These are phyloP conservation scores for Huso huso DNA, from an alignment of 2,797 vertebrate species.

Conservation along the genomic window DNA sequence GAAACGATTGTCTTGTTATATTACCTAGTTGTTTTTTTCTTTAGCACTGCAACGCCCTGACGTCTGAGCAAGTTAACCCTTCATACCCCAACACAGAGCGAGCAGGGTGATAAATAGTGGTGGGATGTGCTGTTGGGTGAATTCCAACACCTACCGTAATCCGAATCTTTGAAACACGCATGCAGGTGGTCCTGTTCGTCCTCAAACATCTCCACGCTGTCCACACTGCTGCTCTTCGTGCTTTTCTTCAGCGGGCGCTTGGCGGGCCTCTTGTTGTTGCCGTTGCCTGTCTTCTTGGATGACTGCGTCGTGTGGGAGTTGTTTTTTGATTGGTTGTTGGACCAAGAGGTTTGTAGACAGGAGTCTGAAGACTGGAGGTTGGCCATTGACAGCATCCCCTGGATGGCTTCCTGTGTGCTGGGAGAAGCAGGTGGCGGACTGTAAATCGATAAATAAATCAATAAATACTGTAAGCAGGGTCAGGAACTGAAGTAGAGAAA, in stretches of 20 bases:
- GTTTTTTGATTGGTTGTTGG: constrained; percentile 76
- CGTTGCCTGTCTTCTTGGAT: constrained; percentile 61
- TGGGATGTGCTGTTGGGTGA: neutral
- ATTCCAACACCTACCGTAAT: constrained; percentile 69
- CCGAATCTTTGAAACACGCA: constrained; percentile 95
- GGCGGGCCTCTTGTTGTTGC: constrained; percentile 60
- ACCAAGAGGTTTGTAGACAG: constrained; percentile 82
- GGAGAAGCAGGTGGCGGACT: constrained; percentile 97
- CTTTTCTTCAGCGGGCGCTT: constrained; percentile 83
- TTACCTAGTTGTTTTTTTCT: too few relatives aligned
- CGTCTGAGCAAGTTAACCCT: too few relatives aligned
- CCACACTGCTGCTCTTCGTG: constrained; percentile 75
- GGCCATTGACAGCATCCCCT: constrained; percentile 99
- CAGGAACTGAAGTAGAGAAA: too few relatives aligned
- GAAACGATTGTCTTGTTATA: too few relatives aligned
- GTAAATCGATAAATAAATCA: constrained; percentile 55
- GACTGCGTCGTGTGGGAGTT: constrained; percentile 65
- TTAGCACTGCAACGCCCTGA: too few relatives aligned
- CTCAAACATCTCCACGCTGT: constrained; percentile 79
- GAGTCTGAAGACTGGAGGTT: constrained; percentile 92
- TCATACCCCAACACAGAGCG: too few relatives aligned
- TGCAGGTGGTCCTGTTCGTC: constrained; percentile 96
- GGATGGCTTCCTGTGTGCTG: constrained; percentile 98
- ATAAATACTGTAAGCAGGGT: too few relatives aligned
- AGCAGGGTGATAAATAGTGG: too few relatives aligned